A percentile compares a stretch with the other conserved stretches of the same genome.
These are phyloP conservation scores for Zhengitettix transpicula DNA, from an alignment of 2,888 invertebrate species.

Conservation along the genomic window DNA sequence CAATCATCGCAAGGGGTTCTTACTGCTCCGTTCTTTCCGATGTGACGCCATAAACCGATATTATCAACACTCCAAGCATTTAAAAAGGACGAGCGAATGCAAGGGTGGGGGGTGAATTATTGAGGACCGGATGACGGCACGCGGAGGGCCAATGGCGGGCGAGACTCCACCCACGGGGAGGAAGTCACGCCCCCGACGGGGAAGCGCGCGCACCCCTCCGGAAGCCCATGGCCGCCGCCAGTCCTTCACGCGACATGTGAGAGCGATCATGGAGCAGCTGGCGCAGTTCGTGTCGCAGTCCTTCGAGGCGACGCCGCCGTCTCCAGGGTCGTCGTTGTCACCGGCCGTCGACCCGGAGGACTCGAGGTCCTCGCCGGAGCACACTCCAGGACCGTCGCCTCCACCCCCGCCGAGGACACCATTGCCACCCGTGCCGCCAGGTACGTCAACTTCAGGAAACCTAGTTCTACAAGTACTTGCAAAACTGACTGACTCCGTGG, in stretches of 20 bases:
- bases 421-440: neutral
- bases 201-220: neutral
- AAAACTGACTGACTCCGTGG: too few relatives aligned
- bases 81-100: too few relatives aligned
- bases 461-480: too few relatives aligned
- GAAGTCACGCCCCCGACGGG: neutral
- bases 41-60: neutral
- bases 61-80: neutral
- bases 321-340: conserved; percentile 18
- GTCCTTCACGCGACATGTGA: too few relatives aligned
- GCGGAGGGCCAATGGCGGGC: neutral
- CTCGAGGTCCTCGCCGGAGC: conserved; percentile 22
- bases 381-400: neutral
- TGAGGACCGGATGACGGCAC: neutral
- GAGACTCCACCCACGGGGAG: neutral
- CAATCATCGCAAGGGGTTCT: neutral
- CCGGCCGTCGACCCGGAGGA: conserved; percentile 24
- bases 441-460: too few relatives aligned
- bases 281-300: conserved; percentile 83
- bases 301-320: conserved; percentile 34
- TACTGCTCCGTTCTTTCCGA: neutral
- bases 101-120: neutral
- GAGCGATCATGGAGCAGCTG: conserved; percentile 61
- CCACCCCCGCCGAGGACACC: neutral
- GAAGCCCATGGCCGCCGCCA: too few relatives aligned